Evolutionary conservation across 1,140 invertebrate species (phyloP).

Genomic region (Drosophila eugracilis): DNA sequence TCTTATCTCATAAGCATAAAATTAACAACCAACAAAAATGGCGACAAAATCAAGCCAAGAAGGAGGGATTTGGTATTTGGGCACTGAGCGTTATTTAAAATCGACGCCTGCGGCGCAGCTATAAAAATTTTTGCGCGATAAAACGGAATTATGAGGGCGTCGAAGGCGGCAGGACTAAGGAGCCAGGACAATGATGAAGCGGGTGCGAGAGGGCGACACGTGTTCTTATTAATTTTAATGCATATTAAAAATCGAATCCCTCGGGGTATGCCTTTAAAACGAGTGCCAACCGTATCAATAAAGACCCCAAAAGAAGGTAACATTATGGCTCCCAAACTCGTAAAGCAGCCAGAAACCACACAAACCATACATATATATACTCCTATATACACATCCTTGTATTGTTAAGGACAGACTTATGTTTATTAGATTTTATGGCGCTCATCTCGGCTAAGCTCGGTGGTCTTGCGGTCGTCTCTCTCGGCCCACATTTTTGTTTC

Average conservation of each 20-base stretch:
- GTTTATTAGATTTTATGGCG: slow-evolving; percentile 76
- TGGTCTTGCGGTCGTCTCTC: slow-evolving; percentile 40
- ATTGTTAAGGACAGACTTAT: slow-evolving; percentile 57
- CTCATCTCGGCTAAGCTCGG: slow-evolving; percentile 43
- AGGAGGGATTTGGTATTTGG: slow-evolving; percentile 11
- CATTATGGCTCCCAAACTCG: slow-evolving; percentile 35
- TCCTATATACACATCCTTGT: slow-evolving; percentile 12
- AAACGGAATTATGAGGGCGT: slow-evolving; percentile 75
- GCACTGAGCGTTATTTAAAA: slow-evolving; percentile 64
- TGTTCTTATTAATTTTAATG: slow-evolving; percentile 84
- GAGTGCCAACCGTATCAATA: slow-evolving; percentile 65
- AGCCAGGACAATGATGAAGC: slow-evolving; percentile 29
- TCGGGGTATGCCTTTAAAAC: slow-evolving; percentile 42
- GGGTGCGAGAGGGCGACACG: slow-evolving; percentile 60
- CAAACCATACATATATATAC: slow-evolving; percentile 20
- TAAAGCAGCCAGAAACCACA: slow-evolving; percentile 58
- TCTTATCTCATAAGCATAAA: slow-evolving; percentile 80
- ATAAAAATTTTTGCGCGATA: slow-evolving; percentile 83
- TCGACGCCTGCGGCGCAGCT: slow-evolving; percentile 72
- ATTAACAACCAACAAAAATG: slow-evolving; percentile 79
- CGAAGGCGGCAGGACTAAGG: slow-evolving; percentile 11
- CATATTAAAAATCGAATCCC: slow-evolving; percentile 77
- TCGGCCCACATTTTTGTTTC: slow-evolving; percentile 40
- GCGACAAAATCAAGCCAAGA: slow-evolving; percentile 70
- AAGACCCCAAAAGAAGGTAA: slow-evolving; percentile 36